These are phyloP conservation scores for Rhynchonycteris naso DNA, from an alignment of 2,797 vertebrate genomes.

Conservation along the genomic window DNA sequence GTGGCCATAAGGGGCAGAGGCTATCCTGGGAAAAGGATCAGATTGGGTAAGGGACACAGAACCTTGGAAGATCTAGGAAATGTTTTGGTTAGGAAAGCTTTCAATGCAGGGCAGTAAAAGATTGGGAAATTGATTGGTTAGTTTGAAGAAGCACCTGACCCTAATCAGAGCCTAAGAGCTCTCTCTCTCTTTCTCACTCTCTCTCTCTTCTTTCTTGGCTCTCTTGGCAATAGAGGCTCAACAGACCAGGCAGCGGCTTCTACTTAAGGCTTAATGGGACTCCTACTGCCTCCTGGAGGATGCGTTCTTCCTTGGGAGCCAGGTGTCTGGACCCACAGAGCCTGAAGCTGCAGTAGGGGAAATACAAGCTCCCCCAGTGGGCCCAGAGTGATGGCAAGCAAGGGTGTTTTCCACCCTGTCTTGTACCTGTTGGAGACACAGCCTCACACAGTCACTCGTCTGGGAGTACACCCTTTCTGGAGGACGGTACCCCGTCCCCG, in stretches of 20 bases:
- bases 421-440: neutral
- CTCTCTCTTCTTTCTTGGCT: neutral
- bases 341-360: neutral
- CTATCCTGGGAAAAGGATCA: no score
- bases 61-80: no score
- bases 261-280: neutral
- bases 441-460: neutral
- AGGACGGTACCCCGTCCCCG: neutral
- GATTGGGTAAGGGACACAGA: no score
- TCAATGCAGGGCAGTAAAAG: no score
- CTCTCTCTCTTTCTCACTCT: no score
- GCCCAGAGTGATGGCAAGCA: neutral
- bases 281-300: neutral
- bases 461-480: neutral
- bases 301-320: neutral
- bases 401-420: no score
- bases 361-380: neutral
- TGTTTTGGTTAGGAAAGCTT: no score
- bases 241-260: neutral
- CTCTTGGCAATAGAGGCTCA: neutral
- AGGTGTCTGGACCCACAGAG: neutral
- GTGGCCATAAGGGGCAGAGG: no score
- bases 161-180: no score
- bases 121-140: no score
- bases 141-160: no score